Base-by-base conservation (phyloP, 2,888 invertebrate genomes). In the Brachypalpus laphriformis region DNA sequence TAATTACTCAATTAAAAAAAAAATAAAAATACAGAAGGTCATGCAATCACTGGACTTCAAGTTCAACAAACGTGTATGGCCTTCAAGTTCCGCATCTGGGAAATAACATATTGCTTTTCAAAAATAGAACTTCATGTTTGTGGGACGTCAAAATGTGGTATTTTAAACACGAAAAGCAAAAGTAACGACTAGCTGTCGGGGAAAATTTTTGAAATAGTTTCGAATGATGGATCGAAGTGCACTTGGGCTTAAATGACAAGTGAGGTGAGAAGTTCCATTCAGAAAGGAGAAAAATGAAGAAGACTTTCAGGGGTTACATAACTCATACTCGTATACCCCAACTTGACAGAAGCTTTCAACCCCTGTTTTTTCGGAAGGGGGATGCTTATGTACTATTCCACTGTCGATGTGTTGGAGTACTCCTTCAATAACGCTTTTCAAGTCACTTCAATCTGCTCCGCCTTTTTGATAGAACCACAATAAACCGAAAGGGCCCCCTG, bases 361-460 rank as follows among this genome's bases (percentile, higher is more conserved):
- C 61, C 63, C 49, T 16, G 6, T 20, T 2, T 20, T n/a, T 14
- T 42, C 3, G 6, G 7, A 8, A 42, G 63, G 56, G 56, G 63
- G 45, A 54, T 31, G 8, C 9, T 20, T 61, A 68, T 59, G 11
- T 77, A 59, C 22, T n/a, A 28, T 4, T 22, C 4, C 28, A 4
- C 4, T 65, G 18, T 34, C 45, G 3, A 20, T 54, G 54, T 85
- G 25, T 66, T 68, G 68, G 68, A 37, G 47, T 14, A 49, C 49
- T 22, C 66, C 63, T 63, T 57, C 8, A 59, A 74, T 31, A 18
- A 14, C 5, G 16, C 47, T 72, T 76, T 66, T 20, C 25, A 47
- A 66, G 68, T 74, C 65, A 31, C 37, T 59, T 59, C 37, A 65
- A 54, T 68, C 72, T 77, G 77, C 86, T 82, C 83, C 87, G 82